Evolutionary conservation across 2,888 invertebrate genomes (phyloP).

Genomic region (Dryobotodes eremita): DNA sequence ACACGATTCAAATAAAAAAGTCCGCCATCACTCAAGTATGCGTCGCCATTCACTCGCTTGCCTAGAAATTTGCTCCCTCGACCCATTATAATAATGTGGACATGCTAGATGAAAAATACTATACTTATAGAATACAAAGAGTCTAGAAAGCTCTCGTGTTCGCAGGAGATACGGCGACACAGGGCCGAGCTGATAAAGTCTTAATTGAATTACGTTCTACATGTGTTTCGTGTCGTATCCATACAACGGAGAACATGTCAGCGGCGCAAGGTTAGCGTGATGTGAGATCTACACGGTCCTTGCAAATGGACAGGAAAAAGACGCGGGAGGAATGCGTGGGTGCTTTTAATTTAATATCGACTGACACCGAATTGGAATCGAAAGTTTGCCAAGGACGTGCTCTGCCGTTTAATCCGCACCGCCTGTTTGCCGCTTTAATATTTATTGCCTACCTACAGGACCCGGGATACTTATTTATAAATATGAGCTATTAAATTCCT

Average conservation of each 20-base stretch:
- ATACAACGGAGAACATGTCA: conserved; percentile 70
- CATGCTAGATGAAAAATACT: conserved; percentile 65
- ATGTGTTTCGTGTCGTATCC: conserved; percentile 75
- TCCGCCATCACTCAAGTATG: conserved; percentile 90
- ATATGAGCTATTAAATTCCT: conserved; percentile 77
- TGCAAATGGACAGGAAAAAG: conserved; percentile 91
- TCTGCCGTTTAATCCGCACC: conserved; percentile 82
- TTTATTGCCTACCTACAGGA: conserved; percentile 76
- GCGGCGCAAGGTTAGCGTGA: conserved; percentile 81
- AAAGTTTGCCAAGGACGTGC: conserved; percentile 88
- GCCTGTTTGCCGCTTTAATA: conserved; percentile 81
- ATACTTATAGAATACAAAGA: conserved; percentile 32
- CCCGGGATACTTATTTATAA: conserved; percentile 73
- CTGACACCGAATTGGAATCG: conserved; percentile 90
- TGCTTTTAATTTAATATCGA: conserved; percentile 91
- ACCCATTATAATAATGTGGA: conserved; percentile 79
- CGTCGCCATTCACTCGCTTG: conserved; percentile 89
- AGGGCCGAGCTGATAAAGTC: conserved; percentile 58
- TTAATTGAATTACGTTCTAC: conserved; percentile 63
- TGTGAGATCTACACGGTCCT: conserved; percentile 89
- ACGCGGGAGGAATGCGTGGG: conserved; percentile 90
- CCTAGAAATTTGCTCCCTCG: conserved; percentile 85
- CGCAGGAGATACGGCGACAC: conserved; percentile 41
- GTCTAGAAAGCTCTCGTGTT: conserved; percentile 60
- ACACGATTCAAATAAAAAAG: conserved; percentile 91